A percentile compares a stretch with the other conserved stretches of the same genome.
These are phyloP conservation scores for Cephonodes hylas DNA, from an alignment of 2,888 invertebrate genomes.

Conservation along the genomic window DNA sequence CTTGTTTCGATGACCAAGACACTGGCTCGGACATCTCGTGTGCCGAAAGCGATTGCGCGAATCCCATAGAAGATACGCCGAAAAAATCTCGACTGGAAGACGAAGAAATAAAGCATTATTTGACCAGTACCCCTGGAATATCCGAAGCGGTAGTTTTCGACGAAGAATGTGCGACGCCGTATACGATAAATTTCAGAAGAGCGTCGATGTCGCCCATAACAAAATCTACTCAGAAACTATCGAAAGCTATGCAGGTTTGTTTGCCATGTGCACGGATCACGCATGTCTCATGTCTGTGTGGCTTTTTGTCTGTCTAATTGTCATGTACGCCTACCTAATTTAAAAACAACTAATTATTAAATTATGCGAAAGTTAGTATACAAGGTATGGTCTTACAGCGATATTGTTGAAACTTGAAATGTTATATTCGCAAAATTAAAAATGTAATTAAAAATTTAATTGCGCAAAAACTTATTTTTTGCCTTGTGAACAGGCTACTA, in stretches of 20 bases:
- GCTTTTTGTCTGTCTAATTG: slow-evolving; percentile 18
- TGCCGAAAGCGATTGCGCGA: slow-evolving; percentile 27
- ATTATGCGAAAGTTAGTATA: too few relatives aligned
- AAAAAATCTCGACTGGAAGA: slow-evolving; percentile 40
- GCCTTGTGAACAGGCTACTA: too few relatives aligned
- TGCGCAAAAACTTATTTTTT: too few relatives aligned
- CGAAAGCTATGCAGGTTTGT: slow-evolving; percentile 93
- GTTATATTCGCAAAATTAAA: too few relatives aligned
- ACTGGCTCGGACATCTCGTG: slow-evolving; percentile 51
- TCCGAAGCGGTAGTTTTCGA: slow-evolving; percentile 49
- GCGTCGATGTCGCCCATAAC: slow-evolving; percentile 95
- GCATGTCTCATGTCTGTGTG: slow-evolving; percentile 16
- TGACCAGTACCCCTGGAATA: slow-evolving; percentile 73
- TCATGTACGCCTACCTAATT: slow-evolving; percentile 11
- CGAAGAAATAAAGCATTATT: slow-evolving; percentile 50
- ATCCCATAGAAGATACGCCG: slow-evolving; percentile 47
- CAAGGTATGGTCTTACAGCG: too few relatives aligned
- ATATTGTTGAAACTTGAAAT: too few relatives aligned
- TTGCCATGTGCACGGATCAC: slow-evolving; percentile 17
- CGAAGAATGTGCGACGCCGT: slow-evolving; percentile 66
- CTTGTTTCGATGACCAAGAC: slow-evolving; percentile 70
- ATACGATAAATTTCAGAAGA: slow-evolving; percentile 77
- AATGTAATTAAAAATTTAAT: too few relatives aligned
- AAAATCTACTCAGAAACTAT: slow-evolving; percentile 91
- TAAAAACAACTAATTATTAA: too few relatives aligned